Percentiles rank a stretch among this genome's conserved stretches.
Conservation (phyloP, 2,113 vertebrate genomes). For the Gnathonemus longibarbis region DNA sequence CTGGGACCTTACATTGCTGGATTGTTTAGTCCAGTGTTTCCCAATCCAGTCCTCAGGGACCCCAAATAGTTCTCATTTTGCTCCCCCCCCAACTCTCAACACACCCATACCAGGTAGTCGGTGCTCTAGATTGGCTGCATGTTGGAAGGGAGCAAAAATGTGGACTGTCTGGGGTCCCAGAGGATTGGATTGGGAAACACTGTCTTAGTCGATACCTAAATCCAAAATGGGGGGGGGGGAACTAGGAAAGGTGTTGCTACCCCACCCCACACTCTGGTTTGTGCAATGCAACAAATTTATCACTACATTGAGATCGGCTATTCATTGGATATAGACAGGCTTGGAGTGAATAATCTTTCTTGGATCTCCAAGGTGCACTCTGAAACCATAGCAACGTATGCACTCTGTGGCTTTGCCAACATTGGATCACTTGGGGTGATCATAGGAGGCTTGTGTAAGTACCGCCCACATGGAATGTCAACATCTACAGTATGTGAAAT, state of each 20-base stretch:
- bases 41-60: too few species aligned
- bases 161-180: too few species aligned
- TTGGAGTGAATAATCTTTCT: constrained; percentile 23
- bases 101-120: too few species aligned
- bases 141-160: too few species aligned
- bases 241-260: background rate
- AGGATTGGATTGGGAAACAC: too few species aligned
- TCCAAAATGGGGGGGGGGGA: background rate
- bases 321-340: background rate
- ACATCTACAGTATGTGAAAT: constrained; percentile 5
- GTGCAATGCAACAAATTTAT: background rate
- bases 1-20: background rate
- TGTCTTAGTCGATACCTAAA: background rate
- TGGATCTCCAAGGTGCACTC: constrained; percentile 66
- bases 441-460: constrained; percentile 73
- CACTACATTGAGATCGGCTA: background rate
- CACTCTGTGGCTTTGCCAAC: constrained; percentile 83
- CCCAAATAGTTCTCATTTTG: too few species aligned
- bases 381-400: constrained; percentile 79
- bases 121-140: too few species aligned
- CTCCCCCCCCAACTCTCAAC: too few species aligned
- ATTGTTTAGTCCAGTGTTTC: too few species aligned
- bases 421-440: constrained; percentile 70
- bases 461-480: background rate
- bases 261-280: background rate